These are phyloP conservation scores for Dicerorhinus sumatrensis DNA, from an alignment of 2,113 vertebrate species.

Conservation along the genomic window DNA sequence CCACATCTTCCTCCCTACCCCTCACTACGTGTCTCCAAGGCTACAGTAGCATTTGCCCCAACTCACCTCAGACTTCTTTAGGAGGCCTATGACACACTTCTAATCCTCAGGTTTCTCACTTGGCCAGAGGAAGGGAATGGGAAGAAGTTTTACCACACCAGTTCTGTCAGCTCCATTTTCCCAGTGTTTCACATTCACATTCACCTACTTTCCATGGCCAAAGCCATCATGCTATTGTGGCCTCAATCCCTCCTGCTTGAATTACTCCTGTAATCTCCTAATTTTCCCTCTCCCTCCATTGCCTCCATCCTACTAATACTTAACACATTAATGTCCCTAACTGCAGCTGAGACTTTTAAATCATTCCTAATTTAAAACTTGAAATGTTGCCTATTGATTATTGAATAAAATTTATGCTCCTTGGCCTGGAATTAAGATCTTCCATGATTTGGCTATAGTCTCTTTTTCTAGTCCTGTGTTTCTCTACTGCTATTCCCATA, in stretches of 20 bases:
- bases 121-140: neutral
- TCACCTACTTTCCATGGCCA: neutral
- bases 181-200: neutral
- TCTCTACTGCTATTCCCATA: neutral
- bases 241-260: neutral
- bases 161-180: neutral
- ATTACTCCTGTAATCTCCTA: neutral
- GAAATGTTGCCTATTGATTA: neutral
- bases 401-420: neutral
- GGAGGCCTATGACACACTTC: neutral
- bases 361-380: neutral
- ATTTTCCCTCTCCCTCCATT: neutral
- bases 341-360: neutral
- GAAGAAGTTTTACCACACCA: neutral
- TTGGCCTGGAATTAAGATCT: neutral
- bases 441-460: neutral
- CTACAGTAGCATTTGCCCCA: neutral
- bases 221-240: no score
- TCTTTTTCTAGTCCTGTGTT: neutral
- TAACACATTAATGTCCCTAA: neutral
- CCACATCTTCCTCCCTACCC: fast-evolving
- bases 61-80: neutral
- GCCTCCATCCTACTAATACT: neutral
- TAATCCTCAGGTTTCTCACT: neutral
- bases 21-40: neutral